Base-by-base conservation (phyloP, 2,113 vertebrate genomes). In the Apteryx mantelli region DNA sequence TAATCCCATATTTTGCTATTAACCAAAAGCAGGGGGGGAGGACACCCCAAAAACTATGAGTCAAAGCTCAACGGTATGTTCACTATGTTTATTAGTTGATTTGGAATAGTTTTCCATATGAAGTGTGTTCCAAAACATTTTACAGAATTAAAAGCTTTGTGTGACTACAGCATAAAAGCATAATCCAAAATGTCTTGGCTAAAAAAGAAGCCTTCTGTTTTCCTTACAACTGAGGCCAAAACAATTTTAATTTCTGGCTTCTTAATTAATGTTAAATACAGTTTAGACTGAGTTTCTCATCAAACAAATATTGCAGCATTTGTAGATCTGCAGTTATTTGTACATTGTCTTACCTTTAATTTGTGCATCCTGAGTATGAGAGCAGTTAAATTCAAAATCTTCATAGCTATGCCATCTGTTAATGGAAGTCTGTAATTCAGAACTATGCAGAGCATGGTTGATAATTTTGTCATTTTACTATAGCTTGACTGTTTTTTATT, bases 181-280 rank as follows among this genome's bases (percentile, higher is more conserved):
- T 48, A 85, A 97, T 95, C 71, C 76, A 93, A 96, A 96, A 77
- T 78, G 9, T 86, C 83, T 92, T 93, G 93, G 93, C 82, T 83
- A 75, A 91, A 91, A 82, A 21, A 28, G 55, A 94, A 91, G 68
- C 87, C 91, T 86, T 95, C 93, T 97, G 93, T 91, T 95, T 90
- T 91, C 28, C 50, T 95, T 94, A 42, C n/a, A 91, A 66, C 34
- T 24, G 50, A 78, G n/a, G 87, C 96, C 94, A 96, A 95, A 83
- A 13, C 38, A 81, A 81, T 95, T 96, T 95, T 77, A 83, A 84
- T 94, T 96, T 93, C 65, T 93, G 82, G 84, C 60, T 90, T 81
- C 64, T 95, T 97, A 93, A 97, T 95, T 93, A 89, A 63, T 60
- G 44, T 81, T 91, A 96, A 93, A 90, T 89, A 89, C 75, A 88